phyloP scores from a whole-genome alignment of 2,797 vertebrate genomes.

The Babyrousa celebensis region DNA sequence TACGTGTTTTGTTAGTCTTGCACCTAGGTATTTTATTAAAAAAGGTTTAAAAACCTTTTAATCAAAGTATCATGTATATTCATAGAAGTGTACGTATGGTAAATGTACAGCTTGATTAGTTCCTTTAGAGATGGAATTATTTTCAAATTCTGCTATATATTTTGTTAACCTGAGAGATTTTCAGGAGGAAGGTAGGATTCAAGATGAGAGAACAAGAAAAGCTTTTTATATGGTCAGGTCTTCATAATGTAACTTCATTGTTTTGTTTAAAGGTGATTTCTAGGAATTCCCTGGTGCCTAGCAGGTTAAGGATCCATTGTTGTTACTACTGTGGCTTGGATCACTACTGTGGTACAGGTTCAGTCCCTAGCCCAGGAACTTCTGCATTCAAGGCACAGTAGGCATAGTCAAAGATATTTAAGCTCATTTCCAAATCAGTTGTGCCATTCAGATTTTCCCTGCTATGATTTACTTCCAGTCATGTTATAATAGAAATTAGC shows the following conservation, averaged over 20 bases:
- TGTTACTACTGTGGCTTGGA: too few species aligned
- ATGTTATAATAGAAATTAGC: constrained; percentile 49
- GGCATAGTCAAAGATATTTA: not conserved
- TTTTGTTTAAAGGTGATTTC: constrained; percentile 74
- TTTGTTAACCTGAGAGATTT: constrained; percentile 35
- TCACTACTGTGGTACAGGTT: too few species aligned
- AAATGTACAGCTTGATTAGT: constrained; percentile 2
- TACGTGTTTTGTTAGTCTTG: constrained; percentile 48
- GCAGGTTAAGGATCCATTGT: too few species aligned
- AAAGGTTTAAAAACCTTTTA: constrained; percentile 18
- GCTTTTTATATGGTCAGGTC: not conserved
- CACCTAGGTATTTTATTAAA: not conserved
- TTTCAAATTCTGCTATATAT: constrained; percentile 64
- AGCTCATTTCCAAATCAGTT: constrained; percentile 38
- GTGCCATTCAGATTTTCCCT: constrained; percentile 16
- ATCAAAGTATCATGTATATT: constrained; percentile 23
- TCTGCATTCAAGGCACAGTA: not conserved
- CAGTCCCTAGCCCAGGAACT: too few species aligned
- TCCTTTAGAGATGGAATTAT: not conserved
- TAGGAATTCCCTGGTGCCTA: not conserved
- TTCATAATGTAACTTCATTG: constrained; percentile 31
- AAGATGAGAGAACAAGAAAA: constrained; percentile 58
- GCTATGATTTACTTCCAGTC: not conserved
- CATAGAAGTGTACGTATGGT: not conserved
- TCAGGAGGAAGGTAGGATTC: constrained; percentile 9